Percentiles rank a stretch among this genome's conserved stretches.
phyloP scores from a whole-genome alignment of 2,888 invertebrate genomes.

The Salpingus planirostris region DNA sequence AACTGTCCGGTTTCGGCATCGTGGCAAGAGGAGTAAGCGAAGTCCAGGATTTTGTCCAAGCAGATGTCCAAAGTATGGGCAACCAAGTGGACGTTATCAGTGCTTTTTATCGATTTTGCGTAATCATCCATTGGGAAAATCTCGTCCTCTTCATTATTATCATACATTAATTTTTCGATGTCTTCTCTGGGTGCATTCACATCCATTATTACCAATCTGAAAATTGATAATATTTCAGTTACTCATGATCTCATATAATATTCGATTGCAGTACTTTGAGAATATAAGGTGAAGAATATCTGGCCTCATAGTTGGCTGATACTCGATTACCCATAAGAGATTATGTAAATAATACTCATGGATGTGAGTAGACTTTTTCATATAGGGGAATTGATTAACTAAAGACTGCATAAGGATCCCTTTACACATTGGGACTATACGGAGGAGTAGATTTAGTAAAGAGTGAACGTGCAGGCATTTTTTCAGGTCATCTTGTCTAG shows the following conservation, averaged over 20 bases:
- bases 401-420: constrained; percentile 59
- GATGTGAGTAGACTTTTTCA: constrained; percentile 54
- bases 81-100: constrained; percentile 1
- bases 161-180: constrained; percentile 36
- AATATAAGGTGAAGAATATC: constrained; percentile 66
- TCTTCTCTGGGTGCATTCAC: constrained; percentile 55
- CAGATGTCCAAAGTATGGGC: constrained; percentile 68
- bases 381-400: constrained; percentile 65
- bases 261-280: too few relatives aligned
- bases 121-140: constrained; percentile 53
- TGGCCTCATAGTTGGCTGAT: constrained; percentile 61
- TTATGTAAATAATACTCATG: constrained; percentile 73
- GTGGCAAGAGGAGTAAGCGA: constrained; percentile 54
- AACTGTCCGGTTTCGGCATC: constrained; percentile 39
- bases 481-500: constrained; percentile 45
- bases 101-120: constrained; percentile 29
- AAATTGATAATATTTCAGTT: constrained; percentile 11
- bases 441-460: constrained; percentile 39
- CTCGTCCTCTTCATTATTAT: constrained; percentile 18
- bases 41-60: constrained; percentile 63
- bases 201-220: constrained; percentile 65
- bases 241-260: too few relatives aligned
- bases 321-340: constrained; percentile 64
- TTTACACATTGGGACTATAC: constrained; percentile 55
- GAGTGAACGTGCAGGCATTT: constrained; percentile 57